Base-by-base conservation (phyloP, 2,888 invertebrate species). In the Catocala nupta region DNA sequence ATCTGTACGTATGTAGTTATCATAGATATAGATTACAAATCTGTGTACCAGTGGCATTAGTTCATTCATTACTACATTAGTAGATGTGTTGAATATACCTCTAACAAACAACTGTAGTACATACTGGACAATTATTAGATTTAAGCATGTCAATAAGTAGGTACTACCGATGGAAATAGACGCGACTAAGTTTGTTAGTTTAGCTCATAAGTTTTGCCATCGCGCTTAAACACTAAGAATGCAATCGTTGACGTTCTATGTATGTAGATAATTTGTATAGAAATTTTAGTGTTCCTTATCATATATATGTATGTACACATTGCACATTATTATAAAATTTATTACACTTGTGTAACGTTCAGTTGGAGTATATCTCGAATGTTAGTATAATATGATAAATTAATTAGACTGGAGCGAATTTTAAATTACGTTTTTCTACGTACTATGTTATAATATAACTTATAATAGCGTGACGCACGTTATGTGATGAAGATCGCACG, bases 401-500 rank as follows among this genome's bases (percentile, higher is more conserved):
- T 12, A 51, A 59, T 65, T 69, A 60, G 63, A 71, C 70, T 70
- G 65, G 57, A 63, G 52, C 45, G 51, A 63, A 63, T 65, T 66
- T 55, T 65, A 53, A 66, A 44, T 65, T 67, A 52, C 51, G 60
- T 65, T 65, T 69, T 62, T 68, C 33, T 62, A 70, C 55, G 50
- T 61, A 59, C 8, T 9, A 36, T 45, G 36, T 65, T 59, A 25
- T 25, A 39, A 39, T 61, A 69, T 60, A 39, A 39, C 36, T 39
- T 39, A 39, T 39, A 39, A 25, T 39, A 63, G 51, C 51, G 59
- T 51, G 61, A 70, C 39, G 57, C 58, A 62, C 55, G 53, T 64
- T 68, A 48, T 50, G n/a, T 51, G 54, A 63, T 70, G 51, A 61
- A 50, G 59, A 55, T 68, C 47, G 12, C 51, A 44, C 45, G 65